phyloP scores from a whole-genome alignment of 2,797 vertebrate genomes.

The Tauraco hartlaubi region DNA sequence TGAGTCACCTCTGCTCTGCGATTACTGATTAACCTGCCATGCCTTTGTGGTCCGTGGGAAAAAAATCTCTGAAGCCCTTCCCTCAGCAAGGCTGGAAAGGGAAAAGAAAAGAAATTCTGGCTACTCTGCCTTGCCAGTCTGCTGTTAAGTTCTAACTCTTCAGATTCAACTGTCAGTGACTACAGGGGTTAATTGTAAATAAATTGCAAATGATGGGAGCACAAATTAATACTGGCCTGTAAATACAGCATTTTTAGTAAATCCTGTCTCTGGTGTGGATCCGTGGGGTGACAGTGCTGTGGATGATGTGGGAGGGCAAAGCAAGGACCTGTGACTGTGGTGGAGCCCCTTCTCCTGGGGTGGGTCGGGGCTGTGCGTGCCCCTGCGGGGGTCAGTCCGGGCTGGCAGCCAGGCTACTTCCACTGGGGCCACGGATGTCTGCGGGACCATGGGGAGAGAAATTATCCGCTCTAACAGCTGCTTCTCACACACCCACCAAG shows the following conservation, averaged over 20 bases:
- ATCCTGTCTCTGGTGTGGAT: not conserved
- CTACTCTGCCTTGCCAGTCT: not conserved
- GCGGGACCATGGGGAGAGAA: fast-evolving
- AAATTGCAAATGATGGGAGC: not conserved
- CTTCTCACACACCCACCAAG: fast-evolving
- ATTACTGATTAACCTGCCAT: not conserved
- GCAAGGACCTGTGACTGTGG: fast-evolving
- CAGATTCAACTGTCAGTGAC: not conserved
- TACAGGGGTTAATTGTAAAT: not conserved
- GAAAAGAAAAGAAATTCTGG: not conserved
- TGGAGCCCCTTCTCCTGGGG: not conserved
- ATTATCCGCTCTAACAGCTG: fast-evolving
- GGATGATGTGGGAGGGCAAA: fast-evolving
- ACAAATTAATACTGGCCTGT: not conserved
- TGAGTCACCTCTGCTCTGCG: not conserved
- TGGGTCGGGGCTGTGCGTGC: fast-evolving
- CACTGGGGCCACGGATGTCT: fast-evolving
- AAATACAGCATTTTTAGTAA: not conserved
- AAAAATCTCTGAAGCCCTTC: not conserved
- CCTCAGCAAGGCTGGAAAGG: not conserved
- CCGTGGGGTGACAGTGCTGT: fast-evolving
- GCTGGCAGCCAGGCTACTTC: not conserved
- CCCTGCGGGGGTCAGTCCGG: fast-evolving
- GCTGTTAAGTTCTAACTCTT: not conserved
- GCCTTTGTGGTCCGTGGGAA: not conserved